Base-by-base conservation (phyloP, 2,113 vertebrate species). In the Mormyrus iriodes region DNA sequence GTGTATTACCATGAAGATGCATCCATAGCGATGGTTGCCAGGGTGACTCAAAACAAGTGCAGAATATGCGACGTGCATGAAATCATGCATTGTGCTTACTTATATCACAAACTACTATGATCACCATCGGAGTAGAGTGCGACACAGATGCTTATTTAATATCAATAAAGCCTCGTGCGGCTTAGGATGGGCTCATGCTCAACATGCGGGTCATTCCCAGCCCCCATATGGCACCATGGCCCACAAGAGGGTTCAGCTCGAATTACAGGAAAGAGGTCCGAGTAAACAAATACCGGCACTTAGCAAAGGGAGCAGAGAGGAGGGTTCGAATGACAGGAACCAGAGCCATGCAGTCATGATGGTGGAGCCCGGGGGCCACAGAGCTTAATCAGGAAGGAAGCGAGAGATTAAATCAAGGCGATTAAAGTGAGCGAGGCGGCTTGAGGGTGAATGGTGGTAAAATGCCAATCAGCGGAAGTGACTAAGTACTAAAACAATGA, bases 321-420 rank as follows among this genome's bases (percentile, higher is more conserved):
- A 35, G 13, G 73, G 35, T 79, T 79, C 15, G 35, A 79, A 79
- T 79, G 73, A 42, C 73, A 79, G 73, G 73, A 42, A 79, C 17
- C 6, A 4, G 73, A 79, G 73, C 31, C 31, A 13, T 42, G 17
- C 13, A 7, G 73, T 31, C 10, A 13, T 31, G 73, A 79, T 42
- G 35, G 69, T 42, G 73, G 73, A 39, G 73, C 13, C 73, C 35
- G 10, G 73, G 35, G 31, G 17, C 73, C 4, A 7, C 4, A 12
- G 73, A 79, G 31, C 73, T 79, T 79, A 79, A 79, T 79, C 73
- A 79, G 73, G 73, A 39, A 39, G 73, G 31, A 79, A 79, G 73
- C 35, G 13, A 17, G 35, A 79, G 73, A 79, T 79, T 79, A 79
- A 79, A 39, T 79, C 73, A 42, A 42, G 73, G 73, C 61, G 73